Evolutionary conservation across 2,797 vertebrate species (phyloP).

Genomic region (Heterohyrax brucei): DNA sequence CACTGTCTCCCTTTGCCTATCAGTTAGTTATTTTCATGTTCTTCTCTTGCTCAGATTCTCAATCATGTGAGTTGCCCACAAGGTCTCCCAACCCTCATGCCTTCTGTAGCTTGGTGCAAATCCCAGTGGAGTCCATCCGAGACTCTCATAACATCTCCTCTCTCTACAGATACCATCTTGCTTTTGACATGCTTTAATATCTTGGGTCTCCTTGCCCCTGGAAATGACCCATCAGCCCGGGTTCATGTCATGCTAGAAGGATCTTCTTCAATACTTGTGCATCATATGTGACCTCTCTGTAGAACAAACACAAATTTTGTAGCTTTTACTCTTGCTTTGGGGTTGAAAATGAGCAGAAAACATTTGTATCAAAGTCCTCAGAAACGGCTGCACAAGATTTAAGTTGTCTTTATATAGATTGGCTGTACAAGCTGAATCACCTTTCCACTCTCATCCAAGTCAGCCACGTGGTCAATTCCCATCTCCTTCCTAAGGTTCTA

Average conservation of each 20-base stretch:
- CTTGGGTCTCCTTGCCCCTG: not conserved
- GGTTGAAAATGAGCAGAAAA: not conserved
- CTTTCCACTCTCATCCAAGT: not conserved
- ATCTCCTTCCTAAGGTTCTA: not conserved
- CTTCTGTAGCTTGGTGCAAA: constrained; percentile 32
- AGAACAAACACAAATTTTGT: not conserved
- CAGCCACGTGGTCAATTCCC: constrained; percentile 4
- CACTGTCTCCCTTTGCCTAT: not conserved
- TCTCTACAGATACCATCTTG: not conserved
- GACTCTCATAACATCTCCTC: constrained; percentile 1
- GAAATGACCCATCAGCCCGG: not conserved
- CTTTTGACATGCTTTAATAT: not conserved
- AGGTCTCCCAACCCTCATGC: not conserved
- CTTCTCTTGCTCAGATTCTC: constrained; percentile 8
- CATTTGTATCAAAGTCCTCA: not conserved
- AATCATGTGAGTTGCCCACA: not conserved
- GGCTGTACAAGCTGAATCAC: not conserved
- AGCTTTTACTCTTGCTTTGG: constrained; percentile 2
- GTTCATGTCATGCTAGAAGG: not conserved
- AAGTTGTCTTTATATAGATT: constrained; percentile 45
- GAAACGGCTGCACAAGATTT: constrained; percentile 12
- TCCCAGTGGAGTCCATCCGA: not conserved
- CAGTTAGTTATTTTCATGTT: not conserved
- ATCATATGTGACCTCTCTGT: constrained; percentile 38
- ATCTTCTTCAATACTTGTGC: not conserved